Conservation (phyloP, 2,113 vertebrate species). For the Colistium nudipinnis region DNA sequence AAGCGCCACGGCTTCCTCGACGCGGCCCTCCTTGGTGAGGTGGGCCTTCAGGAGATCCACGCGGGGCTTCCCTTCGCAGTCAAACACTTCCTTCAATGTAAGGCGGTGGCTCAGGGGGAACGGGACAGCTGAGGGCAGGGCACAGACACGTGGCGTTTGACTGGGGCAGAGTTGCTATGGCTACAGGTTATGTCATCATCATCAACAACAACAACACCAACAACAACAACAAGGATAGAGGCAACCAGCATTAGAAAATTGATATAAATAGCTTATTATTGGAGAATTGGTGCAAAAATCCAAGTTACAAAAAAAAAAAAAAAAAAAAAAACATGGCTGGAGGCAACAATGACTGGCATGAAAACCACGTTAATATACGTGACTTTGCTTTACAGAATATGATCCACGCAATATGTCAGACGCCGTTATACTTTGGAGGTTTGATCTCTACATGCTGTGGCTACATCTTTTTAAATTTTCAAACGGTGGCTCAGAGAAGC, state of each 20-base stretch:
- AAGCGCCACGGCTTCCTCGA: slow-evolving; percentile 83
- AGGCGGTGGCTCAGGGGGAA: slow-evolving; percentile 87
- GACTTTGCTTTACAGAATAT: slow-evolving; percentile 2
- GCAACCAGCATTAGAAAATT: neutral
- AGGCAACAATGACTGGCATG: slow-evolving; percentile 25
- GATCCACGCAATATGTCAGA: too few relatives aligned
- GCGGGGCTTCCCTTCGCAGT: slow-evolving; percentile 84
- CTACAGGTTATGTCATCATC: slow-evolving; percentile 8
- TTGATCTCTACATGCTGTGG: neutral
- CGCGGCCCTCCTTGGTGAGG: slow-evolving; percentile 86
- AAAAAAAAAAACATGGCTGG: too few relatives aligned
- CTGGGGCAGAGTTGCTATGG: slow-evolving; percentile 21
- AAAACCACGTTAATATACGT: slow-evolving; percentile 8
- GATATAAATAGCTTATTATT: slow-evolving; percentile 13
- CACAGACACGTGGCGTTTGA: too few relatives aligned
- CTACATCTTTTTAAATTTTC: neutral
- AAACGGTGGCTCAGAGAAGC: neutral
- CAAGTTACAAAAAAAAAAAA: too few relatives aligned
- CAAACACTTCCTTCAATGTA: slow-evolving; percentile 87
- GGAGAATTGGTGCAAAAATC: slow-evolving; percentile 38
- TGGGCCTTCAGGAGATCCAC: slow-evolving; percentile 87
- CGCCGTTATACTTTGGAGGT: neutral
- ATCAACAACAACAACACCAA: too few relatives aligned
- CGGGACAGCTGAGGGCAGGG: slow-evolving; percentile 81
- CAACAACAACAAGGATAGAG: neutral